Base-by-base conservation (phyloP, 2,888 invertebrate genomes). In the Pediacus dermestoides region DNA sequence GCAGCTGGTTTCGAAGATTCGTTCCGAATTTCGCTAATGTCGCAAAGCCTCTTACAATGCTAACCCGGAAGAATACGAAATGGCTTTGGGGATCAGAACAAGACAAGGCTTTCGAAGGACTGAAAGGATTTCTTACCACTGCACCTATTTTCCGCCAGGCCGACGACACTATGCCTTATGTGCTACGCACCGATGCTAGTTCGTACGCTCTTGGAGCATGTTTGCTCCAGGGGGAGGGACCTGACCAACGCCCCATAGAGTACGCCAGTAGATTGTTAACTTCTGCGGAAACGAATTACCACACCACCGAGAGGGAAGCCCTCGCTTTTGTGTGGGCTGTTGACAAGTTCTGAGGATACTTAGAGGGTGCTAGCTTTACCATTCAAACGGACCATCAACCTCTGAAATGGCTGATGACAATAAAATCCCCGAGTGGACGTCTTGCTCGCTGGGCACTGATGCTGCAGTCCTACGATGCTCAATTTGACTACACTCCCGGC, bases 331-430 rank as follows among this genome's bases (percentile, higher is more conserved):
- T 50, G 2, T 54, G 47, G 43, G 48, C 36, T 2, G 36, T 50
- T 8, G 34, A 54, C 12, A 66, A 67, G 35, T 71, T 66, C 38
- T 39, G 63, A 8, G 62, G 58, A 16, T 37, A 37, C 16, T n/a
- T 33, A 2, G 37, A 37, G 4, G 13, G 11, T 2, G 6, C 21
- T 2, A 32, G 52, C 1, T 63, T 70, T 13, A 50, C 41, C 1
- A 53, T 71, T 0, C 40, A 57, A 2, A 70, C 68, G 0, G 72
- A 72, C 35, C 72, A 71, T 32, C 62, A 66, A 41, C 64, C 71
- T 0, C 48, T 74, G 16, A 64, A 68, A 57, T 72, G 67, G 65
- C 27, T 73, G 4, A 46, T 65, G 35, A 12, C 28, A 0, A 23
- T 67, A 2, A 66, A 67, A 39, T 58, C 68, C 4, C 64, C 64